Evolutionary conservation across 1,140 invertebrate genomes (phyloP).

Genomic region (Drosophila yakuba): DNA sequence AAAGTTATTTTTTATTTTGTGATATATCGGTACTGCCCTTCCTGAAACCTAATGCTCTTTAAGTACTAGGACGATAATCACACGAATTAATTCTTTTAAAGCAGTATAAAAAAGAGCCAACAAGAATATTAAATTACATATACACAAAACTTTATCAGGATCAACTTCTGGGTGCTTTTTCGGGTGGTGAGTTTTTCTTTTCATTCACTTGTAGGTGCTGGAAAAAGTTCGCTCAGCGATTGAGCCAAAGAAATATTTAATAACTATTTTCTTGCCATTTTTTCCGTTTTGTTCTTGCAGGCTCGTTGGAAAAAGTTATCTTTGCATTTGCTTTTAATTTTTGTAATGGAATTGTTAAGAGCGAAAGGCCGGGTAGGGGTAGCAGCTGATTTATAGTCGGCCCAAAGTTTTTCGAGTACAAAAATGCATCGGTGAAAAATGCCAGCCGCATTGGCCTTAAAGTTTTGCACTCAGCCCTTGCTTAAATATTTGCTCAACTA

Average conservation of each 20-base stretch:
- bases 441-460: constrained; percentile 52
- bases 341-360: constrained; percentile 76
- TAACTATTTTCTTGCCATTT: constrained; percentile 65
- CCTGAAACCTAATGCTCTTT: constrained; percentile 14
- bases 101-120: constrained; percentile 21
- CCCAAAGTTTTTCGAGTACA: constrained; percentile 53
- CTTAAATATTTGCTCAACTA: constrained; percentile 73
- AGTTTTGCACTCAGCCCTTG: constrained; percentile 48
- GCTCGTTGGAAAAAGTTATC: constrained; percentile 46
- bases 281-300: constrained; percentile 12
- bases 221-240: constrained; percentile 66
- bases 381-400: constrained; percentile 60
- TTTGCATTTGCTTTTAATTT: constrained; percentile 73
- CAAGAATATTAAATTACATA: constrained; percentile 15
- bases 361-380: constrained; percentile 1
- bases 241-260: constrained; percentile 78
- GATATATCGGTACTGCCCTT: too few species aligned
- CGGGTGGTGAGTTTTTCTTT: constrained; percentile 20
- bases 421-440: constrained; percentile 27
- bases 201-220: constrained; percentile 62
- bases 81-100: constrained; percentile 70
- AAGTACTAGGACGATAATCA: constrained; percentile 72
- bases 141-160: constrained; percentile 22
- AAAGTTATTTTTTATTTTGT: too few species aligned
- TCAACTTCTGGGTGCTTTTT: constrained; percentile 48